Evolutionary conservation across 2,113 vertebrate species (phyloP).

Genomic region (Pelmatolapia mariae): DNA sequence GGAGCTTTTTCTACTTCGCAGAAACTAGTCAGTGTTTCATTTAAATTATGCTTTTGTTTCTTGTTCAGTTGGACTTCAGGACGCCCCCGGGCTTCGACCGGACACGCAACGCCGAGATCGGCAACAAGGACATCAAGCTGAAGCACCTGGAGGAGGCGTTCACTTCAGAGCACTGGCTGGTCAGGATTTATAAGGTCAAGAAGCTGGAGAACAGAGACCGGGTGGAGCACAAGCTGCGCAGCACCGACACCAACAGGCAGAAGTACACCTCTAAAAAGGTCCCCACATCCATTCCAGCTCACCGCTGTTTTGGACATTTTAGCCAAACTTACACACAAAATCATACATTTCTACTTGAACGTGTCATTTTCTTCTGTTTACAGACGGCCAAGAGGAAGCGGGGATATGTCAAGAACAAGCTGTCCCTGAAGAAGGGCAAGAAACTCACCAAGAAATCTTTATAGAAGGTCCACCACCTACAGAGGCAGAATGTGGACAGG

Average conservation of each 20-base stretch:
- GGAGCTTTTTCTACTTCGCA: background rate
- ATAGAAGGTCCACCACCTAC: constrained; percentile 2
- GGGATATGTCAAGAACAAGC: constrained; percentile 93
- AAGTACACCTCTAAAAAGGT: constrained; percentile 99
- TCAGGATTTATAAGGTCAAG: constrained; percentile 95
- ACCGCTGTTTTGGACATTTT: background rate
- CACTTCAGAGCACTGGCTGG: constrained; percentile 95
- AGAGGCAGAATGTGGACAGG: background rate
- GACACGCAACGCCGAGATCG: constrained; percentile 92
- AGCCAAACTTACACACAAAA: background rate
- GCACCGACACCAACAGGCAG: constrained; percentile 86
- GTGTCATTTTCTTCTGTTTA: background rate
- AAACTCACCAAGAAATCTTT: constrained; percentile 78
- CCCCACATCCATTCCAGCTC: background rate
- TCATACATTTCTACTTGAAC: background rate
- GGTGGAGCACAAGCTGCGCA: constrained; percentile 84
- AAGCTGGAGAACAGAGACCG: constrained; percentile 88
- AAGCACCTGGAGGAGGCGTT: constrained; percentile 93
- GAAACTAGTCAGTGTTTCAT: background rate
- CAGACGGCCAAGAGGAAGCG: constrained; percentile 96
- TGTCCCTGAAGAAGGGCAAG: constrained; percentile 93
- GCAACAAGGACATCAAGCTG: constrained; percentile 95
- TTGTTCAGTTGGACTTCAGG: constrained; percentile 86
- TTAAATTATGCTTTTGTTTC: background rate
- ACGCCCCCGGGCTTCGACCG: constrained; percentile 93